phyloP scores from a whole-genome alignment of 37 sponge, comb jelly and placozoan species.

The Ianthella basta region DNA sequence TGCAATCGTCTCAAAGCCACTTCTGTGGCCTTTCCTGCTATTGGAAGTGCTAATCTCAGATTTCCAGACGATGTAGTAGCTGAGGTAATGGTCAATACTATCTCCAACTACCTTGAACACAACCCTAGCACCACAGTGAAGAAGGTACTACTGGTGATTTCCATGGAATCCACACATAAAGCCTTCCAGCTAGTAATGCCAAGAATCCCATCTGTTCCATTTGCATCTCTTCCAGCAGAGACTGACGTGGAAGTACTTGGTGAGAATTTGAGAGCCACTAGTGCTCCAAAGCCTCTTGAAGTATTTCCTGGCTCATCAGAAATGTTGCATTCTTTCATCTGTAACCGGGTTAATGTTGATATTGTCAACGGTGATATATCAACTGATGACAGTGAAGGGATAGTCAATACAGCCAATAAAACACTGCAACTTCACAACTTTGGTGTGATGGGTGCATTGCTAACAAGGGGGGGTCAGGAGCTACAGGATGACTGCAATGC shows the following conservation, averaged over 20 bases:
- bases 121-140: slow-evolving; percentile 9
- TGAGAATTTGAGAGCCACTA: too few relatives aligned
- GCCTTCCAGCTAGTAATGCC: background rate
- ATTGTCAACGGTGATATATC: slow-evolving; percentile 32
- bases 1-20: slow-evolving; percentile 30
- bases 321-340: background rate
- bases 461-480: background rate
- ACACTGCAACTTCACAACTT: background rate
- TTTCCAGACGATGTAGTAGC: slow-evolving; percentile 22
- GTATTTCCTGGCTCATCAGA: background rate
- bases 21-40: slow-evolving; percentile 32
- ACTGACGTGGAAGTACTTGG: too few relatives aligned
- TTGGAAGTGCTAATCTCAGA: slow-evolving; percentile 27
- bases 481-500: background rate
- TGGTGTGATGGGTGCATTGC: slow-evolving; percentile 27
- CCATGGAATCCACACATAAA: background rate
- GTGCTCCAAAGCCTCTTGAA: background rate
- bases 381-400: slow-evolving; percentile 21
- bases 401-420: background rate
- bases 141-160: slow-evolving; percentile 18
- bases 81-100: slow-evolving; percentile 1
- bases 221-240: too few relatives aligned
- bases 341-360: background rate
- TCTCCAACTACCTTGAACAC: background rate
- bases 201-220: too few relatives aligned